Evolutionary conservation across 2,797 vertebrate species (phyloP).

Genomic region (Basileuterus tristriatus): DNA sequence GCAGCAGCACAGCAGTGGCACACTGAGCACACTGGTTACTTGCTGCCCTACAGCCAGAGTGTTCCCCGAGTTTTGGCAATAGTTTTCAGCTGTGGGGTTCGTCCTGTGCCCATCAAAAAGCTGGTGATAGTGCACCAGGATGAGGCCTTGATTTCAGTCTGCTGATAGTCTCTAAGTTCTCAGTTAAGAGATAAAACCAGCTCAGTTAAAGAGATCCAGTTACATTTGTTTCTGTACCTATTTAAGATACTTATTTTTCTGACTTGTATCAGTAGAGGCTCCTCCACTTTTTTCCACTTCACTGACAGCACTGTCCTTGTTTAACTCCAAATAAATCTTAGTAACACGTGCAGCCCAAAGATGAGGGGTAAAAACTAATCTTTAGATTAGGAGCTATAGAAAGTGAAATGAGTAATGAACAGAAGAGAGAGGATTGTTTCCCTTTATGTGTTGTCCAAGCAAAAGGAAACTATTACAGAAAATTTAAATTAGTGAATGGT

Average conservation of each 20-base stretch:
- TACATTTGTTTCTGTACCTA: neutral
- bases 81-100: neutral
- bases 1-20: neutral
- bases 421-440: neutral
- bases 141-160: neutral
- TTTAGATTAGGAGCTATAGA: neutral
- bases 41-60: neutral
- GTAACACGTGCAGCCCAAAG: neutral
- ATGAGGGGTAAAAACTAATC: neutral
- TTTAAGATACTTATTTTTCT: neutral
- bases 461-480: neutral
- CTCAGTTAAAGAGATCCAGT: neutral
- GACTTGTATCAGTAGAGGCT: neutral
- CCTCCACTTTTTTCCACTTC: neutral
- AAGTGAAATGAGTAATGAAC: neutral
- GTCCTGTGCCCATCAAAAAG: neutral
- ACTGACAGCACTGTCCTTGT: neutral
- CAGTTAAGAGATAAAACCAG: neutral
- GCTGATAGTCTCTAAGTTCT: neutral
- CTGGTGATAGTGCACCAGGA: neutral
- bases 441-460: neutral
- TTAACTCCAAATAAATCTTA: slow-evolving; percentile 30
- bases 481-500: neutral
- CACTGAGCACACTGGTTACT: rapidly evolving
- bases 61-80: rapidly evolving